Base-by-base conservation (phyloP, 2,113 vertebrate genomes). In the Corynorhinus townsendii region DNA sequence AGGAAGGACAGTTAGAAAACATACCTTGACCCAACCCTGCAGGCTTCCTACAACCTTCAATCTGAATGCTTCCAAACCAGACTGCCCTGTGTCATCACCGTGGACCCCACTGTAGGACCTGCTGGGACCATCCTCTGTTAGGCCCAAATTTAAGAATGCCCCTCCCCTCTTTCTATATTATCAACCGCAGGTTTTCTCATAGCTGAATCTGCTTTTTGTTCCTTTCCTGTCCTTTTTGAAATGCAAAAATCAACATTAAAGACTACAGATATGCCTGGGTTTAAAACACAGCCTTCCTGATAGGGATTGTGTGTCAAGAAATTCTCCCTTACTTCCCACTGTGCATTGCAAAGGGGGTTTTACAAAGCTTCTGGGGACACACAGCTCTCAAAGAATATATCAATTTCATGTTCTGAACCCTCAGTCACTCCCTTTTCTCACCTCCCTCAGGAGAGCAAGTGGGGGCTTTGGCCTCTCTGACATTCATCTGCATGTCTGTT, bases 61-160 rank as follows among this genome's bases (percentile, higher is more conserved):
- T 59, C 38, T n/a, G 19, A 80, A 47, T 12, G 11, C 22, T 54
- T 43, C 56, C 38, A 56, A 47, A 47, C 33, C 59, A 89, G 49
- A 26, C 47, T 11, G 4, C 19, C 1, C 4, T 11, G 33, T 22
- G 14, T 30, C 3, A 0, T 49, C 54, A 19, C 43, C 0, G 16
- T 40, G 35, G 26, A 30, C 9, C n/a, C 24, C 2, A 4, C 9
- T 5, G 0, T 22, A 19, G 69, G 64, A 33, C 47, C 47, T 45
- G 76, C 22, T 69, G 69, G 72, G 59, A 38, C 35, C 3, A 16
- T 20, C 11, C 30, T 12, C n/a, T 12, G 7, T 0, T 2, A 56
- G 52, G 24, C 69, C 56, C 71, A 3, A 5, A 47, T 35, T 1
- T n/a, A 20, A 35, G 24, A 59, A 47, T 0, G 8, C 3, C 11